A percentile compares a stretch with the other conserved stretches of the same genome.
Conservation (phyloP, 2,113 vertebrate genomes). For the Ceratotherium simum region DNA sequence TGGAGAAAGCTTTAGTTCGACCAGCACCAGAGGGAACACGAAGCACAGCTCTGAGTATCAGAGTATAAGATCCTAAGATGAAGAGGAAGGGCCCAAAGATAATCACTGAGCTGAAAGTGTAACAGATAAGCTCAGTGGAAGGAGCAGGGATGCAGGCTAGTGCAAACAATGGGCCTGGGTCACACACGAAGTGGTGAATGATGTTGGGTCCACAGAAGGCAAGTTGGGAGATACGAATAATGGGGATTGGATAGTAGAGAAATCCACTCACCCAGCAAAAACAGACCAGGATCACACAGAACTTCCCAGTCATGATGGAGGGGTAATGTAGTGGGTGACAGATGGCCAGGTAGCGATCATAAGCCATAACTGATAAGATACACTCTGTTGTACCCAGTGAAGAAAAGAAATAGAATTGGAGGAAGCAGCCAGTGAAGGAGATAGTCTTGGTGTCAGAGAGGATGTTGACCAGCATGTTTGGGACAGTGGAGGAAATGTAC, state of each 20-base stretch:
- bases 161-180: slow-evolving; percentile 72
- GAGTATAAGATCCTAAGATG: slow-evolving; percentile 74
- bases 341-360: slow-evolving; percentile 74
- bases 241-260: slow-evolving; percentile 72
- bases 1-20: slow-evolving; percentile 76
- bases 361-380: slow-evolving; percentile 80
- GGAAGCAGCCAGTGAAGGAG: slow-evolving; percentile 80
- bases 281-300: slow-evolving; percentile 63
- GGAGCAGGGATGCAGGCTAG: slow-evolving; percentile 63
- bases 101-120: slow-evolving; percentile 69
- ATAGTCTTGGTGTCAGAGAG: slow-evolving; percentile 76
- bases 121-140: slow-evolving; percentile 63
- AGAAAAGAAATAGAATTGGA: slow-evolving; percentile 83
- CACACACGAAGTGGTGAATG: slow-evolving; percentile 76
- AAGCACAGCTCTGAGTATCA: slow-evolving; percentile 71
- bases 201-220: slow-evolving; percentile 78
- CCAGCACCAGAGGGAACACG: slow-evolving; percentile 47
- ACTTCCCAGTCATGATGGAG: slow-evolving; percentile 67
- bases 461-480: slow-evolving; percentile 74
- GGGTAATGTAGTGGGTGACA: slow-evolving; percentile 72
- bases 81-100: slow-evolving; percentile 76
- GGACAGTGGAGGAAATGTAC: slow-evolving; percentile 74
- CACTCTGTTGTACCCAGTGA: slow-evolving; percentile 76
- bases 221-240: slow-evolving; percentile 74
- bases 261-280: slow-evolving; percentile 77